phyloP scores from a whole-genome alignment of 2,888 invertebrate genomes.

The Tillus elongatus region DNA sequence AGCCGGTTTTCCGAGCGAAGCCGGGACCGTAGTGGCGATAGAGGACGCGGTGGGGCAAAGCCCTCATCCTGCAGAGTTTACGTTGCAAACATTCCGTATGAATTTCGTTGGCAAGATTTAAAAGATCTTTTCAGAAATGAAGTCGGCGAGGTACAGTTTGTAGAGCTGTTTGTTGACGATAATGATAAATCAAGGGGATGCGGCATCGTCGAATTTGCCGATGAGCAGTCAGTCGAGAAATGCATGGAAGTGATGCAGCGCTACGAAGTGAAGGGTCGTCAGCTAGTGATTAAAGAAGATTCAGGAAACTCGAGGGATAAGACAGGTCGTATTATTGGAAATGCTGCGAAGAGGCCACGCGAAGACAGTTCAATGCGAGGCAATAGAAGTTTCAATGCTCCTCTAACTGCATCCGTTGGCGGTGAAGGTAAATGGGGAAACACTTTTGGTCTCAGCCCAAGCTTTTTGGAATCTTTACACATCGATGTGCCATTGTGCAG shows the following conservation, averaged over 20 bases:
- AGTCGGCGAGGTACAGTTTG: slow-evolving; percentile 91
- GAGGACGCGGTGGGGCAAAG: slow-evolving; percentile 42
- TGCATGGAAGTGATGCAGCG: slow-evolving; percentile 93
- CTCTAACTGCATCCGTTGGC: slow-evolving; percentile 27
- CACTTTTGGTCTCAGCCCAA: slow-evolving; percentile 88
- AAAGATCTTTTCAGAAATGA: slow-evolving; percentile 86
- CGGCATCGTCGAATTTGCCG: slow-evolving; percentile 92
- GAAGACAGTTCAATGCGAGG: neutral
- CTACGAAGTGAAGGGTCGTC: slow-evolving; percentile 84
- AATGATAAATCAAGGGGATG: slow-evolving; percentile 91
- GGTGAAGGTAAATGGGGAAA: slow-evolving; percentile 56
- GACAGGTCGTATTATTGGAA: slow-evolving; percentile 48
- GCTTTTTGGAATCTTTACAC: slow-evolving; percentile 88
- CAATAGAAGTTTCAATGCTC: neutral
- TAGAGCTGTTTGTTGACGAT: slow-evolving; percentile 88
- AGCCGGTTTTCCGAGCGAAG: slow-evolving; percentile 51
- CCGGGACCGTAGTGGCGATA: slow-evolving; percentile 35
- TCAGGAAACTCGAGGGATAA: slow-evolving; percentile 65
- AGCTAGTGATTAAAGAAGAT: slow-evolving; percentile 87
- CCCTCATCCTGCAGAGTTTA: slow-evolving; percentile 54
- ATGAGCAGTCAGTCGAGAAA: slow-evolving; percentile 56
- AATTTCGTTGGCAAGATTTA: slow-evolving; percentile 94
- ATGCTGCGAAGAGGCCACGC: neutral
- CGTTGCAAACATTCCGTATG: slow-evolving; percentile 93
- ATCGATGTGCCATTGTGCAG: slow-evolving; percentile 89